These are phyloP conservation scores for Drosophila lacteicornis DNA, from an alignment of 1,140 invertebrate genomes.

Conservation along the genomic window DNA sequence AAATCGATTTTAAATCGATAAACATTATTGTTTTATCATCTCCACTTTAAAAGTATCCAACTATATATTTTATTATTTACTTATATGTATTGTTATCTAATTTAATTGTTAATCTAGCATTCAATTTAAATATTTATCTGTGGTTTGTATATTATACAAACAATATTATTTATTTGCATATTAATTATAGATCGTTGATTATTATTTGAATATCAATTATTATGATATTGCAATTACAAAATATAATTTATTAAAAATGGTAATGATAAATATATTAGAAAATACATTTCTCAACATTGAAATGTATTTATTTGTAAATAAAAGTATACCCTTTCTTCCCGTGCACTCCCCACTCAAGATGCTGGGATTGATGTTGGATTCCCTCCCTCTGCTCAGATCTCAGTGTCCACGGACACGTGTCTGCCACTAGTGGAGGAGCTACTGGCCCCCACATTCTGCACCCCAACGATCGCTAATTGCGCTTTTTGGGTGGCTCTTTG, in stretches of 20 bases:
- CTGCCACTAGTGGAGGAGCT: conserved; percentile 15
- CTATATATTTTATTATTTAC: not conserved
- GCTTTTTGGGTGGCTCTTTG: conserved; percentile 49
- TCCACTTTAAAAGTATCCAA: not conserved
- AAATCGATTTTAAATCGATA: too few species aligned
- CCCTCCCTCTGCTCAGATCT: conserved; percentile 48
- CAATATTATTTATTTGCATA: not conserved
- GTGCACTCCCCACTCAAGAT: conserved; percentile 10
- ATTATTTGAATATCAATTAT: not conserved
- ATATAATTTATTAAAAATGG: too few species aligned
- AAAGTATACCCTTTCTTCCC: conserved; percentile 6
- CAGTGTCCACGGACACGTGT: conserved; percentile 53
- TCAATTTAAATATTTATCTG: too few species aligned
- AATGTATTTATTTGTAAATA: too few species aligned
- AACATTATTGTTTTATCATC: too few species aligned
- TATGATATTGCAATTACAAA: not conserved
- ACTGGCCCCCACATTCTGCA: conserved; percentile 1
- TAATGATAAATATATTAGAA: too few species aligned
- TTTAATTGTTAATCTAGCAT: too few species aligned
- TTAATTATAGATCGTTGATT: too few species aligned
- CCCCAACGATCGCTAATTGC: conserved; percentile 66
- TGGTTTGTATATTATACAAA: not conserved
- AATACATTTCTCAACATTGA: not conserved
- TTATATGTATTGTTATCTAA: not conserved
- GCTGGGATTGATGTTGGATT: conserved; percentile 14